Base-by-base conservation (phyloP, 2,113 vertebrate genomes). In the Daboia siamensis region DNA sequence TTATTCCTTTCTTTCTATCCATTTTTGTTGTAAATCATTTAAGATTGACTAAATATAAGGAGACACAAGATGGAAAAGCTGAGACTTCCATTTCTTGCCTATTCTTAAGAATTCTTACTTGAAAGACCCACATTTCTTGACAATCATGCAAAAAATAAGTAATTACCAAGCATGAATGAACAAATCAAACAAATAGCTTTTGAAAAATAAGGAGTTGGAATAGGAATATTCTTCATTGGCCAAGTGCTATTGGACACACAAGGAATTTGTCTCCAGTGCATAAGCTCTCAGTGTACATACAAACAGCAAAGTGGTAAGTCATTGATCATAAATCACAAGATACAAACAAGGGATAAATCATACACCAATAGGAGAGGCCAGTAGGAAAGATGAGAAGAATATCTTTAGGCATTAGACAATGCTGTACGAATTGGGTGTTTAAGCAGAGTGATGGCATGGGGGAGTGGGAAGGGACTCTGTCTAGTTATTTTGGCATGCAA, bases 31-130 rank as follows among this genome's bases (percentile, higher is more conserved):
- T 51, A 86, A 17, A 54, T 56, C 13, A 46, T 44, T 86, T 46
- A 33, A 21, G 33, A 84, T 17, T 39, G 52, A 26, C 51, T 54
- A 33, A 90, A 26, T 48, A 33, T 21, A 20, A 52, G 54, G 56
- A 24, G 29, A 12, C 4, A 74, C 20, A 3, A 94, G 51, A 4
- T 52, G 86, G 91, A n/a, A 3, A 39, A 29, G 29, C 54, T 59
- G 3, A n/a, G 33, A 54, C 5, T 15, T 55, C 23, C 3, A 11
- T 90, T 94, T 24, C 86, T 54, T 84, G 12, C 55, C 92, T 94
- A 0, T 12, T 23, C n/a, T 33, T 85, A 86, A 94, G 92, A 94
- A 48, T 33, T 93, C 91, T 84, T 90, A 85, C 84, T 88, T 64
- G 33, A 74, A 54, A 26, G 95, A 90, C 86, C 74, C 4, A 6